Evolutionary conservation across 2,888 invertebrate genomes (phyloP), one percentile per base, ranked within the genome.

Genomic region (Ferrisia virgata): DNA sequence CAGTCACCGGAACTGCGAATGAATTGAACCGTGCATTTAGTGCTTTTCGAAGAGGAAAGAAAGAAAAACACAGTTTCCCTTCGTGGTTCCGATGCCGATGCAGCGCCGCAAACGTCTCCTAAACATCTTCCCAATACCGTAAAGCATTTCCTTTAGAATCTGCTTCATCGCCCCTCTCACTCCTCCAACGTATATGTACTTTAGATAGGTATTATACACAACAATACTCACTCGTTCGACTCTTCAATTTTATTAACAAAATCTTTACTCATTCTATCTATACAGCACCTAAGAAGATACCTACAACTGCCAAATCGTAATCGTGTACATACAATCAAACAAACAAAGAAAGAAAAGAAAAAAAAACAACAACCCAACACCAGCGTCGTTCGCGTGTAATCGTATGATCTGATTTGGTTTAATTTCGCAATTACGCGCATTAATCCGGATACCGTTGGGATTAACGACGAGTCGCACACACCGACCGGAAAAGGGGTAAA

Each of bases 381-480:
- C 53, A 53, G 11, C 53, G 53, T 31, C n/a, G 31, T 31, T 15
- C 31, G 69, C 69, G 15, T n/a, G 72, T 76, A 36, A 81, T 72
- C 72, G 83, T 53, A 53, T 83, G 83, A 83, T 84, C 79, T 84
- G 80, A 84, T 84, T 84, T 80, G 84, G 80, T 84, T 84, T 84
- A 84, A 84, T 84, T 84, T 79, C 80, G 80, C 84, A 84, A 84
- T 84, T 84, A 84, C 79, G 79, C 79, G 39, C 79, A 69, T 79
- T 84, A 84, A 84, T 79, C 80, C 79, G 79, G 79, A 79, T 84
- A 79, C 84, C 84, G 79, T 79, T 79, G 84, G 84, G 84, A 84
- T 84, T 40, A n/a, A n/a, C n/a, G n/a, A 58, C 40, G 15, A 18
- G 18, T n/a, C 28, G 43, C 18, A 31, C 47, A 80, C 53, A 33